Conservation (phyloP, 2,888 invertebrate genomes). For the Agonopterix subpropinquella region DNA sequence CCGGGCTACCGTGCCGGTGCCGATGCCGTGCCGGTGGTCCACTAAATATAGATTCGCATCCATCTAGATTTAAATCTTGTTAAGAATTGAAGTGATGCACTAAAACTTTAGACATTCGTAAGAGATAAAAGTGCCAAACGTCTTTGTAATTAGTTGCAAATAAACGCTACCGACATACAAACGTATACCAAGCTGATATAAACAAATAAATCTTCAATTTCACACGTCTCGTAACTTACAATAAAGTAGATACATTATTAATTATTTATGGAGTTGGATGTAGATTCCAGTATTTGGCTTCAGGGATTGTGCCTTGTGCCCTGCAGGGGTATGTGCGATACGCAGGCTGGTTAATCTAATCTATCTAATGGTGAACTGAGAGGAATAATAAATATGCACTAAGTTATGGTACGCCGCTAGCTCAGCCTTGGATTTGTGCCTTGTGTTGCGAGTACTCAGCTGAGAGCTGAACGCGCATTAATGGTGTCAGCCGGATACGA, state of each 20-base stretch:
- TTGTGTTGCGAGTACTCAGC: background rate
- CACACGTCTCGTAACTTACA: background rate
- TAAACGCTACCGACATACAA: too few relatives aligned
- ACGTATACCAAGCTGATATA: too few relatives aligned
- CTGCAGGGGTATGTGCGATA: slow-evolving; percentile 36
- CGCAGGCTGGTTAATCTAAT: slow-evolving; percentile 49
- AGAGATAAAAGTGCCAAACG: too few relatives aligned
- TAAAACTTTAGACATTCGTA: background rate
- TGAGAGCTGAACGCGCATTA: too few relatives aligned
- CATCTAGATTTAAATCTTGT: too few relatives aligned
- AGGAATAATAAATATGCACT: slow-evolving; percentile 45
- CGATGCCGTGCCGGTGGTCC: slow-evolving; percentile 60
- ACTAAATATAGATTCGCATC: background rate
- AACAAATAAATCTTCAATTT: background rate
- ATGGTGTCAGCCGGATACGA: too few relatives aligned
- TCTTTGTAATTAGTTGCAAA: too few relatives aligned
- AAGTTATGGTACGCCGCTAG: slow-evolving; percentile 41
- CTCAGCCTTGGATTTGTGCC: slow-evolving; percentile 23
- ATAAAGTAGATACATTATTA: slow-evolving; percentile 17
- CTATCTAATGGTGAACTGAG: slow-evolving; percentile 36
- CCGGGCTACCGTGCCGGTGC: slow-evolving; percentile 55
- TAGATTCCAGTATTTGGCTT: slow-evolving; percentile 10
- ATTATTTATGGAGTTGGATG: slow-evolving; percentile 27
- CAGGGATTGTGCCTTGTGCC: slow-evolving; percentile 4
- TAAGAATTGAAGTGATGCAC: too few relatives aligned